Conservation (phyloP, 2,888 invertebrate species). For the Opisthograptis luteolata region DNA sequence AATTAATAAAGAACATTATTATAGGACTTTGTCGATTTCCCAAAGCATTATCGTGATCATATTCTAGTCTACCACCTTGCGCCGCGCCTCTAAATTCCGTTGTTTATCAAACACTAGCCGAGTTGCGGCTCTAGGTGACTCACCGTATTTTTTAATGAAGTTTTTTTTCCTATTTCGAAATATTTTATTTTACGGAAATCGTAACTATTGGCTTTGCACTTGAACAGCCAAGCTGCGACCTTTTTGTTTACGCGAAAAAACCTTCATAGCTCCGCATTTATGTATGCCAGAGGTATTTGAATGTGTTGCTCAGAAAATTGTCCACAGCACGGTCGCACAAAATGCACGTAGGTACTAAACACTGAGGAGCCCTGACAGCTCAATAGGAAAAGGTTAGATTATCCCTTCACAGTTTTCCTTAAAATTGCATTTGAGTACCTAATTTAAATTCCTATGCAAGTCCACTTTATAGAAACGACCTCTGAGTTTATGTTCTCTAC, state of each 20-base stretch:
- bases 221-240: background rate
- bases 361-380: background rate
- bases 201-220: background rate
- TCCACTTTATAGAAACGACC: constrained; percentile 7
- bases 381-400: constrained; percentile 9
- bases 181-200: no score
- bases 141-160: no score
- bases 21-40: no score
- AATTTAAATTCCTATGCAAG: constrained; percentile 2
- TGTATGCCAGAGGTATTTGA: background rate
- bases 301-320: background rate
- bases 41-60: no score
- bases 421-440: background rate
- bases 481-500: constrained; percentile 10
- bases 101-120: no score
- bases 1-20: no score
- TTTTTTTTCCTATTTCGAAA: no score
- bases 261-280: background rate
- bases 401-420: constrained; percentile 17
- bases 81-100: no score
- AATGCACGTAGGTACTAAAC: constrained; percentile 9
- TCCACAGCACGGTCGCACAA: constrained; percentile 1
- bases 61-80: no score
- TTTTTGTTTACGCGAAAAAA: background rate
- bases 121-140: no score